Percentiles rank a stretch among this genome's conserved stretches.
phyloP scores from a whole-genome alignment of 1,140 invertebrate species.

The Microvelia longipes region DNA sequence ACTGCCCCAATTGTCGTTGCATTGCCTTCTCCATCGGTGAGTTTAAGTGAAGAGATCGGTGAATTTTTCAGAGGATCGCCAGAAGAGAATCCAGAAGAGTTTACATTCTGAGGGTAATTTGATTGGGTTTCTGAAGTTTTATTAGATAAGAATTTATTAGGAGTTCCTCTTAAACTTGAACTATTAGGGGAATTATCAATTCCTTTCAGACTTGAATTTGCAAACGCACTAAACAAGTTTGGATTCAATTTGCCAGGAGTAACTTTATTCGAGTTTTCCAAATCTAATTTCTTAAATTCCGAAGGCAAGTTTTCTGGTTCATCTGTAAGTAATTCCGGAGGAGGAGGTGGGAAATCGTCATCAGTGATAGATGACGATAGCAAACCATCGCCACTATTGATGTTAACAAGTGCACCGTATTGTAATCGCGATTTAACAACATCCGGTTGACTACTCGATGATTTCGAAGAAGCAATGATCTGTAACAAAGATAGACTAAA shows the following conservation, averaged over 20 bases:
- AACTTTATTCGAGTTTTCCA: not conserved
- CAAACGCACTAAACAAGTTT: too few relatives aligned
- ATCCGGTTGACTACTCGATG: not conserved
- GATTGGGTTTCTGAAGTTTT: not conserved
- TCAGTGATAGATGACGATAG: not conserved
- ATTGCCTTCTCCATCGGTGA: not conserved
- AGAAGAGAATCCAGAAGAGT: not conserved
- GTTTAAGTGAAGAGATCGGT: not conserved
- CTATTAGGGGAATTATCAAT: not conserved
- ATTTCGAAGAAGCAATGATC: not conserved
- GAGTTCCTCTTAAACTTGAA: not conserved
- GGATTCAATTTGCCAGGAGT: not conserved
- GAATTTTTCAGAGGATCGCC: not conserved
- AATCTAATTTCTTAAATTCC: not conserved
- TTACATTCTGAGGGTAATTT: not conserved
- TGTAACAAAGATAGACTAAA: not conserved
- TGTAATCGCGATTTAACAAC: not conserved
- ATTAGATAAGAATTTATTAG: not conserved
- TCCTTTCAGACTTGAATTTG: not conserved
- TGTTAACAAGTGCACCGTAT: not conserved
- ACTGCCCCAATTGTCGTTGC: not conserved
- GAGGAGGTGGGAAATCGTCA: not conserved
- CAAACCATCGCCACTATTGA: not conserved
- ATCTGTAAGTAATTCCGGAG: not conserved
- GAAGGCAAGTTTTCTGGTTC: not conserved